Percentiles rank a stretch among this genome's conserved stretches.
These are phyloP conservation scores for Umimayanthus chanpuru DNA, from an alignment of 92 coral and sea anemone species.

Conservation along the genomic window DNA sequence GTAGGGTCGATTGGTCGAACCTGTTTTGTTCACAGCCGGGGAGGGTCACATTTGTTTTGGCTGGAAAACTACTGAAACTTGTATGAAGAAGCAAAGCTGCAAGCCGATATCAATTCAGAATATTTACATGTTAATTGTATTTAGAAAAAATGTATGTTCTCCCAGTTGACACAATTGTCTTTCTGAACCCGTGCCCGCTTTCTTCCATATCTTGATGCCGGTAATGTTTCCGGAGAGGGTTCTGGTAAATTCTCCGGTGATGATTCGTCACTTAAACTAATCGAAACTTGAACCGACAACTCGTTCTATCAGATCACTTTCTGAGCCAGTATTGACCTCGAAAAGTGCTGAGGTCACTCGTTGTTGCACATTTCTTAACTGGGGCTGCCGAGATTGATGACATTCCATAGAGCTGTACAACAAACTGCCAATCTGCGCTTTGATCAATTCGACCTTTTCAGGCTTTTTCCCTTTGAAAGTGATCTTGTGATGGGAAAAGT, in stretches of 20 bases:
- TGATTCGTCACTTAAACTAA: conserved; percentile 6
- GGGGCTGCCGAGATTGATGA: conserved; percentile 46
- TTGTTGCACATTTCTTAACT: conserved; percentile 24
- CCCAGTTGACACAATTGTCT: conserved; percentile 18
- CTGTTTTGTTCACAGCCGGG: too few relatives aligned
- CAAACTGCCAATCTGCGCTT: conserved; percentile 44
- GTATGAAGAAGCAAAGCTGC: too few relatives aligned
- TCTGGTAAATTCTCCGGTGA: conserved; percentile 39
- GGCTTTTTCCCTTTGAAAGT: conserved; percentile 39
- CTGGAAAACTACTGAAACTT: too few relatives aligned
- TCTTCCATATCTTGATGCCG: not conserved
- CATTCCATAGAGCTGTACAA: conserved; percentile 34
- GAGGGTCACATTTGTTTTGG: too few relatives aligned
- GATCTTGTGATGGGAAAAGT: conserved; percentile 39
- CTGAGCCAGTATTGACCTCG: conserved; percentile 29
- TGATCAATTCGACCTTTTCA: conserved; percentile 24
- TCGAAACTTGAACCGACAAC: conserved; percentile 34
- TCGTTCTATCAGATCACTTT: conserved; percentile 29
- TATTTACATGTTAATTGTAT: conserved; percentile 5
- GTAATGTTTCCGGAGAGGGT: conserved; percentile 18
- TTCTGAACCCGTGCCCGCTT: conserved; percentile 28
- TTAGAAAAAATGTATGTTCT: conserved; percentile 14
- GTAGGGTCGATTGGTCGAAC: too few relatives aligned
- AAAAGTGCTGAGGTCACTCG: conserved; percentile 13
- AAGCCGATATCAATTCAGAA: conserved; percentile 25